A percentile compares a stretch with the other conserved stretches of the same genome.
phyloP scores from a whole-genome alignment of 2,113 vertebrate species.

The Vidua chalybeata region DNA sequence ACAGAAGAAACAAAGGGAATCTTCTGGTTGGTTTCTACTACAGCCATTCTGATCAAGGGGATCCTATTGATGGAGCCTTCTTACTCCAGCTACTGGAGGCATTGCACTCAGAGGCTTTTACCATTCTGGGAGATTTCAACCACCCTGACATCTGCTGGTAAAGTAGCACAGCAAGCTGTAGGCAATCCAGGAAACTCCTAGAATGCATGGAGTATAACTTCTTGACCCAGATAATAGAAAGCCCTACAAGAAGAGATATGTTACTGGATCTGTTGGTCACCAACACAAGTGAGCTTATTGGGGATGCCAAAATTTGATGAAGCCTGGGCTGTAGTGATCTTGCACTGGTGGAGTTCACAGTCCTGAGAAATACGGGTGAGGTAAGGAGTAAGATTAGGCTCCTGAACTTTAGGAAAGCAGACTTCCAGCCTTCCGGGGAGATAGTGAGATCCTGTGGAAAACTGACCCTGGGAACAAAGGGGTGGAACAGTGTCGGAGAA shows the following conservation, averaged over 20 bases:
- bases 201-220: background rate
- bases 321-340: background rate
- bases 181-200: background rate
- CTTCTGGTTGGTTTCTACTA: background rate
- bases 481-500: too few species aligned
- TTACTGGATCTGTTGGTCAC: background rate
- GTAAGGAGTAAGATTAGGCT: background rate
- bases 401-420: background rate
- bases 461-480: background rate
- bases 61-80: background rate
- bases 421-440: background rate
- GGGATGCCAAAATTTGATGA: background rate
- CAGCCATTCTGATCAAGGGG: background rate
- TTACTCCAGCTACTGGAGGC: background rate
- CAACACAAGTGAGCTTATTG: background rate
- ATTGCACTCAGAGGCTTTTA: accelerated
- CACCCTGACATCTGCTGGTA: background rate
- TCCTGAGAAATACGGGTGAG: background rate
- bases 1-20: background rate
- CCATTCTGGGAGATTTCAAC: background rate
- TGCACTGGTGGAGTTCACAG: background rate
- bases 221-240: background rate
- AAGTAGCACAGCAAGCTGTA: background rate
- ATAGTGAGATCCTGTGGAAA: background rate
- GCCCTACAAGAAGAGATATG: background rate